Percentiles rank a stretch among this genome's conserved stretches.
phyloP scores from a whole-genome alignment of 2,113 vertebrate genomes.

The Orthonyx spaldingii region DNA sequence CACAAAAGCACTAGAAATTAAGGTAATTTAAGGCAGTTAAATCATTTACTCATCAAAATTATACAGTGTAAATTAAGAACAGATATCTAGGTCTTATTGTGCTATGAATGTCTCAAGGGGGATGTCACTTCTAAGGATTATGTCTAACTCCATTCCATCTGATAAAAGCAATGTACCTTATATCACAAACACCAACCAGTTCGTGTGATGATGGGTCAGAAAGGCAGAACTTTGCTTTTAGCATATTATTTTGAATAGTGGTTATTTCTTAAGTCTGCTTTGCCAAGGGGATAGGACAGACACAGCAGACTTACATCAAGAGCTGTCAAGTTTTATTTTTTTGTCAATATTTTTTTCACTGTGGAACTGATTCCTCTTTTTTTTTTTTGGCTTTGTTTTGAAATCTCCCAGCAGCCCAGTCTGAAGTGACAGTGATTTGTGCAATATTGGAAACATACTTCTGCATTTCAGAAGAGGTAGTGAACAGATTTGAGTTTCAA shows the following conservation, averaged over 20 bases:
- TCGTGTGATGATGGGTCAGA: neutral
- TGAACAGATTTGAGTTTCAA: neutral
- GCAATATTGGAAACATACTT: neutral
- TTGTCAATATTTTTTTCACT: neutral
- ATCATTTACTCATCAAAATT: neutral
- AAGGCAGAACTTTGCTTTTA: neutral
- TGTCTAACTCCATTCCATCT: neutral
- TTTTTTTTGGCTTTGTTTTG: neutral
- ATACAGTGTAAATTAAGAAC: neutral
- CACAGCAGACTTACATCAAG: neutral
- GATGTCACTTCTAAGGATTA: neutral
- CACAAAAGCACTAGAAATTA: neutral
- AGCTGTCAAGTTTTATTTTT: neutral
- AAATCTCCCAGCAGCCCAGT: neutral
- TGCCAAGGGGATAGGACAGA: neutral
- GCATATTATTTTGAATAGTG: neutral
- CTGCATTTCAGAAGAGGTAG: conserved; percentile 14
- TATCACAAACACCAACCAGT: neutral
- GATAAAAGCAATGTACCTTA: neutral
- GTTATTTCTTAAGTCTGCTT: neutral
- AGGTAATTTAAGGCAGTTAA: neutral
- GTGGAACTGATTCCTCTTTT: neutral
- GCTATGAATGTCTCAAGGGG: neutral
- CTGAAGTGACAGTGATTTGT: neutral
- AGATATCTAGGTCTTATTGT: neutral